phyloP scores from a whole-genome alignment of 2,888 invertebrate species.

The Lottia gigantea region DNA sequence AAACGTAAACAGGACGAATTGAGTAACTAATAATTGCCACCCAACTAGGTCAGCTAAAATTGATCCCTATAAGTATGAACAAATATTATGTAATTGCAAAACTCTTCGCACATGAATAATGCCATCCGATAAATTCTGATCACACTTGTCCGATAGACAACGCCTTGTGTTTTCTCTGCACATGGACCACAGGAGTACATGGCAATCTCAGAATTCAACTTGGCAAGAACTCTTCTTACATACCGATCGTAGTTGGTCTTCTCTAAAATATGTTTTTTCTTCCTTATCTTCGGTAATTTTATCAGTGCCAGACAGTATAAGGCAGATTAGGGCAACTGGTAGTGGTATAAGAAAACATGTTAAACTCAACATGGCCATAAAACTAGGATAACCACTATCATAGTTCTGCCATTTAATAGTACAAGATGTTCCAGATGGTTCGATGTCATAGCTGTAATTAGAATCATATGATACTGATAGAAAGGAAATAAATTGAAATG shows the following conservation, averaged over 20 bases:
- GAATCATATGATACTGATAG: background rate
- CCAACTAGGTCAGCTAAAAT: too few species aligned
- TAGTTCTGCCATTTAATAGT: slow-evolving; percentile 43
- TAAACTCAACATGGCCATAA: slow-evolving; percentile 45
- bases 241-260: slow-evolving; percentile 30
- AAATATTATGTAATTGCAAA: too few species aligned
- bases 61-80: too few species aligned
- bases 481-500: background rate
- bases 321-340: slow-evolving; percentile 22
- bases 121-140: too few species aligned
- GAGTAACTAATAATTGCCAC: too few species aligned
- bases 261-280: slow-evolving; percentile 16
- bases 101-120: too few species aligned
- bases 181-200: too few species aligned
- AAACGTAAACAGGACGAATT: too few species aligned
- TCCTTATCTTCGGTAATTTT: too few species aligned
- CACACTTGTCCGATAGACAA: too few species aligned
- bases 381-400: slow-evolving; percentile 43
- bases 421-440: slow-evolving; percentile 46
- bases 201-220: too few species aligned
- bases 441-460: slow-evolving; percentile 41
- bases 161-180: too few species aligned
- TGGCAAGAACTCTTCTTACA: background rate
- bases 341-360: slow-evolving; percentile 50
- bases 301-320: slow-evolving; percentile 1